Base-by-base conservation (phyloP, 2,113 vertebrate species). In the Otocyon megalotis region DNA sequence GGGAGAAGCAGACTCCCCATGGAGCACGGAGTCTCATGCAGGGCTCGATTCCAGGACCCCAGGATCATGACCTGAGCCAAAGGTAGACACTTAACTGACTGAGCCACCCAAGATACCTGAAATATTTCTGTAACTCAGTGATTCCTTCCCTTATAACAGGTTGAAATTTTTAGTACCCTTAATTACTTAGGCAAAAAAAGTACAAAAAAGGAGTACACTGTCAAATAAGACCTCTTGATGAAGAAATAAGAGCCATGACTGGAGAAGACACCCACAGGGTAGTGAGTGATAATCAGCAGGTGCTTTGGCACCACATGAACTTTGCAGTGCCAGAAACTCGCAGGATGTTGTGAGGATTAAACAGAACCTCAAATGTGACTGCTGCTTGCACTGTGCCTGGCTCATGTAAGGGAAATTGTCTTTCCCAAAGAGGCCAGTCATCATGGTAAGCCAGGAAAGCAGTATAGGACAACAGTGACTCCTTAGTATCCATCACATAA, bases 61-160 rank as follows among this genome's bases (percentile, higher is more conserved):
- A 43, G 43, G 43, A 7, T 43, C 43, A 43, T 43, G 43, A 43
- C 43, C 43, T 43, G 43, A 43, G 43, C 43, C 43, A 43, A 43
- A 43, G 43, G 43, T 43, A 43, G 43, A 43, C 43, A 43, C 43
- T 43, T 43, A 43, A 43, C 43, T 76, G 69, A 19, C 84, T 94
- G 76, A 94, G 16, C 32, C 87, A 81, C 60, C 91, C 87, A 32
- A 94, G 16, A 43, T 90, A 81, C 60, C 91, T 92, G 48, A 93
- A 89, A 56, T 85, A 93, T 88, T 94, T 88, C 65, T 94, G 26
- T 80, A 43, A 17, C 13, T 69, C 1, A 62, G 14, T 74, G 60
- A 71, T 84, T 94, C 28, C 8, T 63, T 95, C 69, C 89, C 26
- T 89, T 80, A 28, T 28, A 79, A 94, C 24, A 8, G 3, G 8